phyloP scores from a whole-genome alignment of 2,113 vertebrate genomes.

The Pagrus major region DNA sequence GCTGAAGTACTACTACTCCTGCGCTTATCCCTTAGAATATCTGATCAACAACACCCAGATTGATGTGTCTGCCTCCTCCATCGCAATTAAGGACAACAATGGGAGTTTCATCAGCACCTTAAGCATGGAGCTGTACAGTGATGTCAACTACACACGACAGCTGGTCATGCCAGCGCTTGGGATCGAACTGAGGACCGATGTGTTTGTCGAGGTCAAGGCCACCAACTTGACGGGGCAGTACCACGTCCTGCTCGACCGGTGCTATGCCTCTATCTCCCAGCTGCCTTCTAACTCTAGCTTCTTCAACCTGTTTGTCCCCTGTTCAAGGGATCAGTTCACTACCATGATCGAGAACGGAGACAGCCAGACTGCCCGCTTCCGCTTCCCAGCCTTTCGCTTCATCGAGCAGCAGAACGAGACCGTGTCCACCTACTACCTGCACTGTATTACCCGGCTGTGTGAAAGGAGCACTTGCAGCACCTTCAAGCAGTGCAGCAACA shows the following conservation, averaged over 20 bases:
- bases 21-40: constrained; percentile 83
- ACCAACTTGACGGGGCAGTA: constrained; percentile 83
- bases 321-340: constrained; percentile 72
- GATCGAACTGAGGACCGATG: constrained; percentile 75
- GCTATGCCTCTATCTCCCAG: constrained; percentile 80
- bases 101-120: constrained; percentile 86
- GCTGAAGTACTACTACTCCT: constrained; percentile 85
- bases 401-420: constrained; percentile 82
- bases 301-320: constrained; percentile 84
- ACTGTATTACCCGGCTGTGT: constrained; percentile 81
- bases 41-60: constrained; percentile 84
- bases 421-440: constrained; percentile 83
- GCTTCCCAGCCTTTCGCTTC: constrained; percentile 85
- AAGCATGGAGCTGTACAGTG: constrained; percentile 74
- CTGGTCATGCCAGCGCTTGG: constrained; percentile 72
- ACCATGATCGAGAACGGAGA: constrained; percentile 79
- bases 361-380: constrained; percentile 80
- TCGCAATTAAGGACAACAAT: constrained; percentile 81
- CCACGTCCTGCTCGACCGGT: constrained; percentile 83
- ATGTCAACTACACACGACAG: constrained; percentile 45
- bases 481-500: constrained; percentile 77
- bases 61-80: constrained; percentile 78
- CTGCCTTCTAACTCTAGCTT: constrained; percentile 74
- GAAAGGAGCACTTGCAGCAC: constrained; percentile 77
- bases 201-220: constrained; percentile 84